phyloP scores from a whole-genome alignment of 2,888 invertebrate species.

The Chrysina gloriosa region DNA sequence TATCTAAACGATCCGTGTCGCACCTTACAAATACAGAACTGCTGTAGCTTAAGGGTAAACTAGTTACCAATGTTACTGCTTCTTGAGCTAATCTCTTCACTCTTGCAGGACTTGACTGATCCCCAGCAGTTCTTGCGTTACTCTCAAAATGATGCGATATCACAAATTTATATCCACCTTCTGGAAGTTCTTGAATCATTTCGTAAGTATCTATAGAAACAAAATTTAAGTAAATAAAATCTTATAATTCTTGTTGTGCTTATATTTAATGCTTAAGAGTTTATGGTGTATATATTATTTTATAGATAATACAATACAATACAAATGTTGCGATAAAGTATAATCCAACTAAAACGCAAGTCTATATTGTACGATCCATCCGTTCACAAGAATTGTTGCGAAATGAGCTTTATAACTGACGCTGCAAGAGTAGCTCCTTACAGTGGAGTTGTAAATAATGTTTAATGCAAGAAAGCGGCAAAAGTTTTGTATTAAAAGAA shows the following conservation, averaged over 20 bases:
- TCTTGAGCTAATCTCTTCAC: constrained; percentile 95
- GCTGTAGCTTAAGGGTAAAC: constrained; percentile 91
- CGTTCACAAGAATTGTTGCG: no score
- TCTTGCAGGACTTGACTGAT: constrained; percentile 86
- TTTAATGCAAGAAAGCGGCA: no score
- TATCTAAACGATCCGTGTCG: constrained; percentile 92
- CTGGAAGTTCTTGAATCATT: constrained; percentile 85
- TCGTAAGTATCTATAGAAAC: constrained; percentile 83
- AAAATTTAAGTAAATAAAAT: constrained; percentile 20
- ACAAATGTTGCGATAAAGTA: no score
- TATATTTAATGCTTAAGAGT: no score
- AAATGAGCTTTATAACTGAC: no score
- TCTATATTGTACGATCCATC: no score
- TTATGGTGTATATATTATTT: no score
- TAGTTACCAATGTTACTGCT: constrained; percentile 92
- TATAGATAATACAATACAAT: no score
- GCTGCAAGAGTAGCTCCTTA: no score
- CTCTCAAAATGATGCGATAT: constrained; percentile 92
- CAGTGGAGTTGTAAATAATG: no score
- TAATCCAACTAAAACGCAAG: no score
- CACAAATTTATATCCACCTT: constrained; percentile 82
- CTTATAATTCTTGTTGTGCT: not conserved
- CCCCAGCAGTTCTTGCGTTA: constrained; percentile 86
- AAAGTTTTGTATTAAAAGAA: no score
- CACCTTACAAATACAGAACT: constrained; percentile 96